These are phyloP conservation scores for Redunca redunca DNA, from an alignment of 2,113 vertebrate species.

Conservation along the genomic window DNA sequence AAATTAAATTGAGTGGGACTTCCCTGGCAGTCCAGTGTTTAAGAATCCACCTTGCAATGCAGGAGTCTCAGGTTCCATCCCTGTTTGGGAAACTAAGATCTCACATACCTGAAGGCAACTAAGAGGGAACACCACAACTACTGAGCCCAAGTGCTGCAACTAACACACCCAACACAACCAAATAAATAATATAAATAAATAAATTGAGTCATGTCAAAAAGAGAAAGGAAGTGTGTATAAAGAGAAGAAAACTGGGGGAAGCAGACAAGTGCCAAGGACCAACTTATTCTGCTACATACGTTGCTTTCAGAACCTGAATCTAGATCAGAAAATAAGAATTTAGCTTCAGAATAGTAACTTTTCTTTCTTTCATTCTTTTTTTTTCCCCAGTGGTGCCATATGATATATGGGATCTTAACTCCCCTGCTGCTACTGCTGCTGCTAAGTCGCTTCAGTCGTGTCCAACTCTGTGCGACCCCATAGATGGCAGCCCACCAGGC, in stretches of 20 bases:
- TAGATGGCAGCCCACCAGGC: too few relatives aligned
- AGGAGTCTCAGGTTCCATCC: background rate
- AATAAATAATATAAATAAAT: background rate
- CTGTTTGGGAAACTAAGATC: background rate
- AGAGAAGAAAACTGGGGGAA: background rate
- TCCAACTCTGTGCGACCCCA: too few relatives aligned
- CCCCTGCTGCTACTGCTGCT: background rate
- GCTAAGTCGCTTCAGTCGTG: too few relatives aligned
- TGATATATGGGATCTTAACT: background rate
- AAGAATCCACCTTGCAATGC: background rate
- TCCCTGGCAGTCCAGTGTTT: background rate
- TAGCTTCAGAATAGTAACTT: background rate
- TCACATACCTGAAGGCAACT: background rate
- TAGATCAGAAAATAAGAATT: background rate
- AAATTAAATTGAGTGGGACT: background rate
- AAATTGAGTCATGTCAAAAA: background rate
- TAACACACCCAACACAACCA: background rate
- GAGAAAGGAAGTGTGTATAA: background rate
- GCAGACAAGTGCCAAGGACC: rapidly evolving
- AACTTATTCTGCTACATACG: background rate
- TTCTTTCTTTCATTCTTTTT: background rate
- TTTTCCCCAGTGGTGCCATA: background rate
- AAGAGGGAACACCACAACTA: background rate
- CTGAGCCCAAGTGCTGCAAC: background rate
- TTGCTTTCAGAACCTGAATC: background rate